Base-by-base conservation (phyloP, 1,140 invertebrate genomes). In the Eufriesea mexicana region DNA sequence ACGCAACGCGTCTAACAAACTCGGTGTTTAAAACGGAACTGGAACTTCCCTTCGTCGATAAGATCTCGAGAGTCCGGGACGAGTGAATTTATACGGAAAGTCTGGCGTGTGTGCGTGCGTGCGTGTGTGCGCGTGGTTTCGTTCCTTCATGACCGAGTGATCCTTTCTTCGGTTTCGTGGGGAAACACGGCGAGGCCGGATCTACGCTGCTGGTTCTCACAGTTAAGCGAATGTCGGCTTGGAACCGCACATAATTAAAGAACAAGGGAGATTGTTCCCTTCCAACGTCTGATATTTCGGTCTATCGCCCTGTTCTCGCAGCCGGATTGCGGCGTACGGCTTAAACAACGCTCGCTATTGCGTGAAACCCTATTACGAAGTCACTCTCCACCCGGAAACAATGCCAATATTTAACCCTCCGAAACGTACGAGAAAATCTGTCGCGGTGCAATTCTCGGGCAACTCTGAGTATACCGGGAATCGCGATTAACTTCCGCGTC, bases 181-280 rank as follows among this genome's bases (percentile, higher is more conserved):
- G 47, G 86, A 85, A 83, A 59, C 25, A 20, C 70, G 71, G 45
- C 59, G 68, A 70, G 87, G 75, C 88, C 88, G 88, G 88, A 89
- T 86, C 71, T 88, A 89, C 88, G 88, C 87, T 89, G 61, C 47
- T 89, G 88, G 74, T 89, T 89, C 87, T 86, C 87, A 86, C 88
- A 86, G 88, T 84, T 86, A 86, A 67, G 59, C 74, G 88, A 89
- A 88, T 72, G 80, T 76, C 73, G 87, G 79, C 75, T 64, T 72
- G 83, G 72, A 86, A 79, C 59, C 57, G 78, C 73, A 62, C 80
- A 84, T 88, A 89, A 89, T 89, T 89, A 88, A 86, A 89, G 87
- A 89, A 89, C 87, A 83, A 83, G 49, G 68, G 83, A 47, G 71
- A 51, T 66, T 68, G 85, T 84, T 88, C 76, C 83, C 66, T 74